Evolutionary conservation across 2,888 invertebrate species (phyloP), one percentile per base, ranked within the genome.

Genomic region (Platynereis dumerilii): DNA sequence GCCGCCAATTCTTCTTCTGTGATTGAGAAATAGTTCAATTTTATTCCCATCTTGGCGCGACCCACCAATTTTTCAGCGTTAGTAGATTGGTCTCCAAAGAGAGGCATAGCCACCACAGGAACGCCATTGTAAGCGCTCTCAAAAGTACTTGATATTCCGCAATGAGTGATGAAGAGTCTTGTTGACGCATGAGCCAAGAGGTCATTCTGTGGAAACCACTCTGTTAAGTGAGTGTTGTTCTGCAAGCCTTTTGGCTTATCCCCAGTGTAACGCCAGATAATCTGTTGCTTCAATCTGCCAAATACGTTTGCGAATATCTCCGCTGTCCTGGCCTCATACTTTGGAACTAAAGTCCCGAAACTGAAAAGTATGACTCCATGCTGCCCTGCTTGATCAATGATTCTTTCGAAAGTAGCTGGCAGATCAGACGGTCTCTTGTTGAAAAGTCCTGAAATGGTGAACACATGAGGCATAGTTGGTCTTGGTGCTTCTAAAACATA

Each of bases 401-500:
- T 17, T n/a, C 7, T 7, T 52, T 52, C 12, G 12, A 52, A 52
- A n/a, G 12, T 22, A 7, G 12, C 22, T 12, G 15, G 17, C 10
- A 52, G 20, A 7, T 7, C 12, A 10, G 10, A 15, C 20, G 52
- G 12, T 52, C 20, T 20, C 20, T 52, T 52, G 22, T 10, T n/a
- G 22, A 52, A 52, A 12, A 52, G 22, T 15, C 52, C 52, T 52
- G 17, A 12, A 15, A 52, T 52, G 12, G 52, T 10, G 20, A 52
- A n/a, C 20, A 52, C 20, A n/a, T 20, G 15, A 17, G 52, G 52
- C 52, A 52, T 52, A n/a, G 20, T 15, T 15, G 52, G 52, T 20
- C 52, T 52, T 52, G 52, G 52, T 10, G 10, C 12, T 17, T 52
- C 52, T n/a, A 52, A n/a, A n/a, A 22, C 52, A 52, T 17, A 52